Evolutionary conservation across 2,113 vertebrate species (phyloP), one percentile per base, ranked within the genome.

Genomic region (Epinephelus moara): DNA sequence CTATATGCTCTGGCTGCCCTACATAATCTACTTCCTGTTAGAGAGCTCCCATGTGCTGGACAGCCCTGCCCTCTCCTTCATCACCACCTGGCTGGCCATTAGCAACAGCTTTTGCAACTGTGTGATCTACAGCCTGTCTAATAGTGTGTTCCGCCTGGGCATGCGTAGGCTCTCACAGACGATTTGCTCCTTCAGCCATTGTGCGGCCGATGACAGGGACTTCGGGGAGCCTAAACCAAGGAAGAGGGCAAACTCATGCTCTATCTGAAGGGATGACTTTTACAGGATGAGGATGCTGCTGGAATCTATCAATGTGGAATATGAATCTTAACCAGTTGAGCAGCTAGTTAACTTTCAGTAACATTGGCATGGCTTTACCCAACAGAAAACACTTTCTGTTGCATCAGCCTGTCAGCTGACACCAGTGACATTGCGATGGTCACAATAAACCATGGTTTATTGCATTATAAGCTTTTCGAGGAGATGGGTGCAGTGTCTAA

Each of bases 91-190:
- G 98, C 96, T 99, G 75, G 98, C 98, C 85, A 99, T 99, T 91
- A 99, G 98, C 96, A 99, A 99, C 95, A 99, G 98, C 95, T 99
- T 99, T 94, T 99, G 98, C 94, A 99, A 99, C 96, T 99, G 98
- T 95, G 97, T 99, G 70, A 99, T 99, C 84, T 99, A 99, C 86
- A 99, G 98, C 90, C 96, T 99, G 87, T 99, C 98, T 90, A 99
- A 99, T 89, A 99, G 98, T 14, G 97, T 99, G 90, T 99, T 99
- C 94, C 97, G 97, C 70, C 95, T 99, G 75, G 98, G 98, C 86
- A 97, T 99, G 86, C 95, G 97, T 85, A 96, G 98, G 78, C 97
- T 99, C 30, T 99, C 98, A 0, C 96, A 98, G 95, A 98, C 97
- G 0, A 94, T 99, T 77, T 99, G 98, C 89, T 97, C 96, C 73